Base-by-base conservation (phyloP, 2,797 vertebrate species). In the Nyctalus aviator region DNA sequence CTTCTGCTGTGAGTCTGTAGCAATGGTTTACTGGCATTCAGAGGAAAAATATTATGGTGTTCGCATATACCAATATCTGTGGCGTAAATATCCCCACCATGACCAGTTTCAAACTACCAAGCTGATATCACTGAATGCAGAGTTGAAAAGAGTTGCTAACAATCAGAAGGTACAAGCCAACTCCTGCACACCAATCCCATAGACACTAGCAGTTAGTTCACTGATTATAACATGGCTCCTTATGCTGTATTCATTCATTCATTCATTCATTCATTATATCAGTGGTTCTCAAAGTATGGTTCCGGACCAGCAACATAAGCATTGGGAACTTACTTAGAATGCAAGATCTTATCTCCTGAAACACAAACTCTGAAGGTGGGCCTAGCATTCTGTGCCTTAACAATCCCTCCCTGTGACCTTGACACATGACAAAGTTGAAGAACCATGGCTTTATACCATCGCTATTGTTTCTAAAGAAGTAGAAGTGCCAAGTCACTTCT, bases 11-110 rank as follows among this genome's bases (percentile, higher is more conserved):
- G 7, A 79, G 41, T 78, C 53, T 41, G 12, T 35, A 72, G 32
- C 14, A 59, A 7, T 57, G 57, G 30, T 86, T 83, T 76, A 62
- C 69, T 44, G 23, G 59, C 55, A 78, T 64, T 85, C 41, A 50
- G 27, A 37, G 27, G 53, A 13, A n/a, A 94, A 95, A 94, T 64
- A 23, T 18, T 23, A n/a, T 32, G 69, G n/a, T 73, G 92, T 84
- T 46, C 71, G 9, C 32, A 75, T 86, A 82, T 86, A 77, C 81
- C 62, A 57, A 12, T 59, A 50, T 81, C 25, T 55, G 14, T 50
- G 64, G 3, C 71, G 17, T 64, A 44, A 77, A 27, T 81, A 82
- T 86, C 82, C 32, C 68, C 44, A 86, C 17, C 20, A 41, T 21
- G 46, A 32, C 48, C 78, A 66, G 20, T 75, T 81, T 62, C 37